Conservation (phyloP, 92 coral and sea anemone genomes). For the Actinernus sp. region DNA sequence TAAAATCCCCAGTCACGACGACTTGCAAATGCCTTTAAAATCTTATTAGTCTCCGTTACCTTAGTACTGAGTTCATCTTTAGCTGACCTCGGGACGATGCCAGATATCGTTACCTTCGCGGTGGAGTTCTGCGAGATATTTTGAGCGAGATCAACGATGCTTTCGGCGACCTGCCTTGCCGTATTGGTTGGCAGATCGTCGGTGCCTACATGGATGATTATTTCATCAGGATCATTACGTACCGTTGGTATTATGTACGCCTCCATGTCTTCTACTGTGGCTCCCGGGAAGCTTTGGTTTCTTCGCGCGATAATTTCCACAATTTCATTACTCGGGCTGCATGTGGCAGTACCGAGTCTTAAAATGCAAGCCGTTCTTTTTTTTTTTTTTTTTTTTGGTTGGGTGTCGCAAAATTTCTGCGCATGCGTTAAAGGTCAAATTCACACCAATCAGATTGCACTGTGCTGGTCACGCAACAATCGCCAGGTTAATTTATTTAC, state of each 20-base stretch:
- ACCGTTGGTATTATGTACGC: conserved; percentile 9
- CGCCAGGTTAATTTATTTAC: too few relatives aligned
- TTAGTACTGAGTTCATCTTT: conserved; percentile 22
- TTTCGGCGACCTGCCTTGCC: conserved; percentile 21
- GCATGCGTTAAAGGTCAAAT: too few relatives aligned
- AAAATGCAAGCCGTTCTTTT: too few relatives aligned
- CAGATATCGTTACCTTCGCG: conserved; percentile 42
- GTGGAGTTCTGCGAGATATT: conserved; percentile 27
- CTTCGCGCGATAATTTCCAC: too few relatives aligned
- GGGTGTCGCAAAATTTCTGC: too few relatives aligned
- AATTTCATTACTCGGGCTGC: too few relatives aligned
- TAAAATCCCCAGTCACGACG: conserved; percentile 23
- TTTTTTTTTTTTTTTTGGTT: too few relatives aligned
- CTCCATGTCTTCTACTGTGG: conserved; percentile 7
- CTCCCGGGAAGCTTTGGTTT: conserved; percentile 1
- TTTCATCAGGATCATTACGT: conserved; percentile 16
- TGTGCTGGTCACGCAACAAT: too few relatives aligned
- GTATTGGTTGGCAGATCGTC: conserved; percentile 32
- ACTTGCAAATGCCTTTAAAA: conserved; percentile 18
- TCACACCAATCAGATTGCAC: too few relatives aligned
- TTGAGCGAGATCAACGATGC: conserved; percentile 18
- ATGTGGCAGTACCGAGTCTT: too few relatives aligned
- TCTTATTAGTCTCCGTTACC: conserved; percentile 22
- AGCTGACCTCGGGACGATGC: conserved; percentile 31
- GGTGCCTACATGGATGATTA: conserved; percentile 40